phyloP scores from a whole-genome alignment of 2,113 vertebrate species.

The Dasyurus viverrinus region DNA sequence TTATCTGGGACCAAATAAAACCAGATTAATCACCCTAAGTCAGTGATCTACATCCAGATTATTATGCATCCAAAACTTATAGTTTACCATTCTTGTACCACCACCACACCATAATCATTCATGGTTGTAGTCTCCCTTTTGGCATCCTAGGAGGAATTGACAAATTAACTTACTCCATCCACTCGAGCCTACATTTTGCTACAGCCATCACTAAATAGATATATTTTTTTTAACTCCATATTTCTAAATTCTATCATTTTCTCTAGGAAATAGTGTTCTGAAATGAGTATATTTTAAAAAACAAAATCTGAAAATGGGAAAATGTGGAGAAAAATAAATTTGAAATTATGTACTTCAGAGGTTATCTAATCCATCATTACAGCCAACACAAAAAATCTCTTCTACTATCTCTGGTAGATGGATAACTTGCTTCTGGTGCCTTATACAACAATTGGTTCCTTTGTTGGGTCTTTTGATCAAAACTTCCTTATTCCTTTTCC shows the following conservation, averaged over 20 bases:
- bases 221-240: background rate
- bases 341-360: background rate
- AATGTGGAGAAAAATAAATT: background rate
- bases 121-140: background rate
- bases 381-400: background rate
- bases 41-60: background rate
- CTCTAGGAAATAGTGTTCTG: background rate
- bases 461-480: background rate
- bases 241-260: background rate
- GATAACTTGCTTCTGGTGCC: background rate
- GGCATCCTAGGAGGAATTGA: background rate
- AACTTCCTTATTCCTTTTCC: background rate
- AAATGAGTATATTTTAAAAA: background rate
- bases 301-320: conserved; percentile 10
- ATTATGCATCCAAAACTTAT: background rate
- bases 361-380: background rate
- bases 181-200: background rate
- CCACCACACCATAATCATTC: background rate
- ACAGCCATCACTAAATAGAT: background rate
- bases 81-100: background rate
- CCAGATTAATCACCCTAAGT: background rate
- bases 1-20: background rate
- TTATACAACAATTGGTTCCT: background rate
- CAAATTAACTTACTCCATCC: background rate
- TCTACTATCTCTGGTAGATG: background rate